Evolutionary conservation across 30 jellyfish, hydroid and myxozoan genomes (phyloP).

Genomic region (Aurelia sp.): DNA sequence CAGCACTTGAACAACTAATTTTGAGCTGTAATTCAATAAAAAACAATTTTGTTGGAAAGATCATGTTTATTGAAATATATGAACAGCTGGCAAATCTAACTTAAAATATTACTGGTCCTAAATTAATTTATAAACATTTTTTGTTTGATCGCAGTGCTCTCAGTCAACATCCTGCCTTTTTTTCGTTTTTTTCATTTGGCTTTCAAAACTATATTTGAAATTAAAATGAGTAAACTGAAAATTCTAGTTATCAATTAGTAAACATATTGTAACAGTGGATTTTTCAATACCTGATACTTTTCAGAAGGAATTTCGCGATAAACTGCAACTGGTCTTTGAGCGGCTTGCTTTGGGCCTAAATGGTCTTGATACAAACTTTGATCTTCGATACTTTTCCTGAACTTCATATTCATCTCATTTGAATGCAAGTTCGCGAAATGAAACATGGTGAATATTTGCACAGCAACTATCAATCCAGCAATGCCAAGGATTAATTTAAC

Average conservation of each 20-base stretch:
- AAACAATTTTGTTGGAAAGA: too few relatives aligned
- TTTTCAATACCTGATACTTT: slow-evolving; percentile 22
- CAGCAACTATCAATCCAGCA: slow-evolving; percentile 85
- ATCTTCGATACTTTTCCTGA: slow-evolving; percentile 37
- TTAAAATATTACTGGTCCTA: too few relatives aligned
- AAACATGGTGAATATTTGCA: slow-evolving; percentile 73
- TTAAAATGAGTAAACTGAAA: too few relatives aligned
- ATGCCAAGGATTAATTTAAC: slow-evolving; percentile 74
- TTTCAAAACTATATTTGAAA: too few relatives aligned
- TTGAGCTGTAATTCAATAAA: too few relatives aligned
- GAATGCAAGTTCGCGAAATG: slow-evolving; percentile 66
- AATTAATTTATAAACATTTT: too few relatives aligned
- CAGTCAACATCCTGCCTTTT: too few relatives aligned
- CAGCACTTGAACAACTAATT: too few relatives aligned
- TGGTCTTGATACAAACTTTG: neutral
- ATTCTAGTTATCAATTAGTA: neutral
- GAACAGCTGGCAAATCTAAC: too few relatives aligned
- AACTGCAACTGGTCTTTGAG: slow-evolving; percentile 21
- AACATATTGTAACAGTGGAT: neutral
- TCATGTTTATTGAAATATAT: neutral
- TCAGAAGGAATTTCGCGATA: slow-evolving; percentile 5
- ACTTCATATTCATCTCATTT: slow-evolving; percentile 47
- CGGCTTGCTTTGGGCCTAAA: slow-evolving; percentile 41
- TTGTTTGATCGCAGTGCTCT: too few relatives aligned
- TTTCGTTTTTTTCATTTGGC: too few relatives aligned